Evolutionary conservation across 2,113 vertebrate species (phyloP), one percentile per base, ranked within the genome.

Genomic region (Aegithalos caudatus): DNA sequence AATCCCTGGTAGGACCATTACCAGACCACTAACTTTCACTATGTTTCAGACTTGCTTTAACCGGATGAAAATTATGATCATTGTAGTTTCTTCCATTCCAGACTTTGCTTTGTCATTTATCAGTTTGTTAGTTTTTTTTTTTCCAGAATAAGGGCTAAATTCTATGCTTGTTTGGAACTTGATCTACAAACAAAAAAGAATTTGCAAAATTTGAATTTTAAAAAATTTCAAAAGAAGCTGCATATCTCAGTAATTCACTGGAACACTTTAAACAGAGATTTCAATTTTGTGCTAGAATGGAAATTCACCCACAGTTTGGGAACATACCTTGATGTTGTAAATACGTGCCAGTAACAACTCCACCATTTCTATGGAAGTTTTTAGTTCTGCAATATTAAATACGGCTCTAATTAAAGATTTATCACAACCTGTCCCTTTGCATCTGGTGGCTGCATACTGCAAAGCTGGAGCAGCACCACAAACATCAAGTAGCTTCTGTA

Each of bases 341-440:
- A 53, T 47, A 37, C 0, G 1, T 45, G 22, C 58, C 53, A 89
- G 23, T 37, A 79, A 66, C 38, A 76, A 57, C 58, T 66, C 42
- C 11, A 48, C 37, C 53, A 58, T 51, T 84, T 58, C 82, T 73
- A 40, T 14, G 19, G 71, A 81, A 72, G 53, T 51, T 92, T 95
- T 95, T 23, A 54, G 38, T 40, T 79, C 33, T 93, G 78, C 74
- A 96, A 38, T 86, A 91, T 86, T 87, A 91, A 96, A 76, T 72
- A 83, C 69, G 48, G 60, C 17, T 74, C 38, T 62, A 56, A 95
- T 91, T 87, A 96, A 97, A 97, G 62, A 96, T 95, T 92, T 29
- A 95, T 69, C 57, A 61, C 78, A 90, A 62, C 81, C 73, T 86
- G 74, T 88, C 88, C 81, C 72, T 91, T 72, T 70, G 83, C 47